A percentile compares a stretch with the other conserved stretches of the same genome.
Conservation (phyloP, 23 tunicate genomes). For the Corella eumyota region DNA sequence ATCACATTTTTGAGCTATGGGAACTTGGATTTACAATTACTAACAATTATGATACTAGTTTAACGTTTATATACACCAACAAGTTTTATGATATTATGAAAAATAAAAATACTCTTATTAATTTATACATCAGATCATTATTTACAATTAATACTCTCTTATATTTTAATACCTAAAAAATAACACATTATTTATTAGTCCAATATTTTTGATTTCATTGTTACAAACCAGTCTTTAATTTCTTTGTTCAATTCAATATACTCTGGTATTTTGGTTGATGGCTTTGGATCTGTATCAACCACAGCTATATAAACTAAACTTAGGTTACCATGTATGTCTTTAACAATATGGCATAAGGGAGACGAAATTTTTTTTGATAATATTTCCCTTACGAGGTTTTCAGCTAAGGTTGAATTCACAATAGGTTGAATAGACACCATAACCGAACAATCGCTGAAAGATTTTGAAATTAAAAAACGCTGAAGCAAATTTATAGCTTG, state of each 20-base stretch:
- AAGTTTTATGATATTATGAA: no score
- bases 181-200: no score
- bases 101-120: no score
- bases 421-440: conserved; percentile 42
- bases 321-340: conserved; percentile 8
- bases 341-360: conserved; percentile 9
- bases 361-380: neutral
- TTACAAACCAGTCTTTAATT: conserved; percentile 32
- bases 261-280: conserved; percentile 23
- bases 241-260: conserved; percentile 15
- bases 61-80: no score
- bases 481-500: no score
- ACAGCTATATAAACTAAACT: conserved; percentile 44
- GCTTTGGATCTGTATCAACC: conserved; percentile 78
- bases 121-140: no score
- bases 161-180: no score
- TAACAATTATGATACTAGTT: no score
- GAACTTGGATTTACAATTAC: no score
- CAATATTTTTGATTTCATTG: no score
- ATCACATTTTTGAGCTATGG: no score
- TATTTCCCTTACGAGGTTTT: neutral
- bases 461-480: conserved; percentile 51
- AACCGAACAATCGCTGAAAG: conserved; percentile 71
- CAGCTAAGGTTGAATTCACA: neutral
- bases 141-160: no score